Evolutionary conservation across 2,888 invertebrate genomes (phyloP), one percentile per base, ranked within the genome.

Genomic region (Drosophila lacicola): DNA sequence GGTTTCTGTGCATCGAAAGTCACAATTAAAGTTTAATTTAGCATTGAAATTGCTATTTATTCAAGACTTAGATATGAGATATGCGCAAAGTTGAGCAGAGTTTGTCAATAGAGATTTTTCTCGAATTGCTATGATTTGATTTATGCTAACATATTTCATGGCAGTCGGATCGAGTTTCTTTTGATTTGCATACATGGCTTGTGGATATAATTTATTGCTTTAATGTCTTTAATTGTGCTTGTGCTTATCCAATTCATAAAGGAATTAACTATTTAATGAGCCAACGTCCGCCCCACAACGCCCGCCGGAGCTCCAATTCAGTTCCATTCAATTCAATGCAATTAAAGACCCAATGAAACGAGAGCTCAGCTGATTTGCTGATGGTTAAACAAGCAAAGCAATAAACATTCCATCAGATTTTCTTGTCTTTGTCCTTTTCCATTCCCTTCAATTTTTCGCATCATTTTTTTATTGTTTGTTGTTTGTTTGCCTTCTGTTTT

Each of bases 341-440:
- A 62, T 62, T 44, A 63, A 57, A 63, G 47, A 51, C 37, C 39
- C 53, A 53, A 63, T 62, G 29, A 70, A 69, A 63, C 19, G 11
- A 25, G 21, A 66, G 42, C 65, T 47, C 10, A 53, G 47, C 66
- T 42, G 58, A 66, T 49, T 68, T 44, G 51, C 42, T 53, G 58
- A 25, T 44, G 56, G 63, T 33, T 70, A 41, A 37, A 14, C 70
- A 69, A 70, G 57, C 56, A 57, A 70, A 45, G 53, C 64, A 70
- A 70, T 57, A 63, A 70, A 57, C 58, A 66, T 58, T 68, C 58
- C 63, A 63, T 51, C 56, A 57, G 49, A 70, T 57, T 70, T 63
- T 39, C 11, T 39, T n/a, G 13, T 17, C n/a, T 29, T 49, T 49
- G 49, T 49, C 29, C 63, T 64, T 41, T n/a, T 63, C 44, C 29